Base-by-base conservation (phyloP, 2,113 vertebrate species). In the Uria lomvia region DNA sequence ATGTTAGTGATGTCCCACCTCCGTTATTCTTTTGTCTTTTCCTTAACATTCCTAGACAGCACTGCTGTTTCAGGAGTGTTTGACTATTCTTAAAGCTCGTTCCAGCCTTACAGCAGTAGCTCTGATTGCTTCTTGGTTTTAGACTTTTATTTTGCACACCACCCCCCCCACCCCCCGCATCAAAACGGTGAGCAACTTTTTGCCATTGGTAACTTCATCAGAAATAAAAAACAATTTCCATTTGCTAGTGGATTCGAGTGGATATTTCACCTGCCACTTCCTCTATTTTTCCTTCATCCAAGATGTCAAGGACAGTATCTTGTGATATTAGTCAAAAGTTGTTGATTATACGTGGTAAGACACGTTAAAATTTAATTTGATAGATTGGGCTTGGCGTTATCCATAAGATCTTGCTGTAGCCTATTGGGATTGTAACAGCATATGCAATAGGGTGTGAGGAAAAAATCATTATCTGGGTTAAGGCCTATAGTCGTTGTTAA, bases 361-460 rank as follows among this genome's bases (percentile, higher is more conserved):
- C 3, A 2, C 4, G 1, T 40, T 40, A 40, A 34, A 72, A 12
- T n/a, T 65, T 12, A 42, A 52, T 74, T 53, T 49, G 34, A 18
- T 47, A 17, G 15, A 12, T 8, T 29, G 3, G 9, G 49, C 18
- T 81, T 81, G 1, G 0, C 2, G 1, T 76, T 70, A 20, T 27
- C 19, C 5, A 0, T 32, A 21, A 43, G 40, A 87, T 43, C 6
- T 66, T 18, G 27, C 5, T 29, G 32, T 5, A 56, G 22, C 12
- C 12, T 23, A 3, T 21, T 52, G 40, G 21, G 40, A 23, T 81
- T 70, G 15, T 38, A 73, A 50, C 32, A 26, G 10, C 18, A 15
- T 18, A 12, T 23, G 12, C 34, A 80, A 4, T 26, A 19, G 23
- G 18, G 16, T 23, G 1, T 47, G 26, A 56, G 49, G 49, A 55